These are phyloP conservation scores for Thumatha senex DNA, from an alignment of 2,888 invertebrate species.

Conservation along the genomic window DNA sequence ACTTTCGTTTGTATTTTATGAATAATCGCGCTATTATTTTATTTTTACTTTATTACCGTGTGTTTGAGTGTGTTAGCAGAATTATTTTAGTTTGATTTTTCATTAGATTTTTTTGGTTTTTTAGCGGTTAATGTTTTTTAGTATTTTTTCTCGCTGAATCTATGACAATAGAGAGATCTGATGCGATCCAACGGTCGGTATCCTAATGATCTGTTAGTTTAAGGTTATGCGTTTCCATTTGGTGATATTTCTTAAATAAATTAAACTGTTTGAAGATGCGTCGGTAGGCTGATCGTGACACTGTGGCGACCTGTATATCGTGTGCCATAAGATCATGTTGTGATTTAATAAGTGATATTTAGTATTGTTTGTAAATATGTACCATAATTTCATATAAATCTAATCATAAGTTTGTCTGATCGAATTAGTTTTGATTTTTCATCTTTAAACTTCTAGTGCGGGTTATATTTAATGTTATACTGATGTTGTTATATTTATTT, in stretches of 20 bases:
- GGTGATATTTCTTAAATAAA: constrained; percentile 72
- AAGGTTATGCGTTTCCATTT: constrained; percentile 59
- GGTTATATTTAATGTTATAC: constrained; percentile 34
- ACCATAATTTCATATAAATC: constrained; percentile 75
- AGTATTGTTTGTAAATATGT: constrained; percentile 83
- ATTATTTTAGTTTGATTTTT: constrained; percentile 81
- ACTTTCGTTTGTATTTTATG: constrained; percentile 54
- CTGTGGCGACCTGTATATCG: constrained; percentile 69
- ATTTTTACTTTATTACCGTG: constrained; percentile 76
- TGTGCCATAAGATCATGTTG: constrained; percentile 83
- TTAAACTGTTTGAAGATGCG: constrained; percentile 72
- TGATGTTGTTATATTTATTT: constrained; percentile 35
- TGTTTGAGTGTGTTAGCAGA: constrained; percentile 82
- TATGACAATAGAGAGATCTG: constrained; percentile 86
- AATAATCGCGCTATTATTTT: constrained; percentile 74
- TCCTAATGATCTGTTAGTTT: constrained; percentile 75
- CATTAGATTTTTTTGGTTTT: constrained; percentile 72
- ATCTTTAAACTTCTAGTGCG: constrained; percentile 47
- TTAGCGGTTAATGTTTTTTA: constrained; percentile 82
- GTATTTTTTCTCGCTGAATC: constrained; percentile 76
- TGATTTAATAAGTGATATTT: constrained; percentile 83
- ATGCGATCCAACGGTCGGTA: constrained; percentile 56
- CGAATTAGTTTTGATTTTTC: constrained; percentile 56
- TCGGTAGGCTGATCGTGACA: constrained; percentile 43
- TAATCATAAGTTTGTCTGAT: constrained; percentile 66